These are phyloP conservation scores for Taenioides sp. DNA, from an alignment of 2,797 vertebrate genomes.

Conservation along the genomic window DNA sequence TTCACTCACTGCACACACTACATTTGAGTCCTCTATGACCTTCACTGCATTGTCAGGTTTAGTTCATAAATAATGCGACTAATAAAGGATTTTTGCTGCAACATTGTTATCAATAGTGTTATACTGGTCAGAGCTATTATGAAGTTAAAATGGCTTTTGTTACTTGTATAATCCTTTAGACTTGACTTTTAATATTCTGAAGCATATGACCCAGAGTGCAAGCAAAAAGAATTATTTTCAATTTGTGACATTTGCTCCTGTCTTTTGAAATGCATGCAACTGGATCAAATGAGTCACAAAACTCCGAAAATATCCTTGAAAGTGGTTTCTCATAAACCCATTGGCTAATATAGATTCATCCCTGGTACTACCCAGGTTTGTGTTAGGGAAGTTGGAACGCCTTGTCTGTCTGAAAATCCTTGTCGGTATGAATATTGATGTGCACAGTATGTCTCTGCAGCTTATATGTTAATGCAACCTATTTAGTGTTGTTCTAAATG, in stretches of 20 bases:
- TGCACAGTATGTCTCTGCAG: conserved; percentile 18
- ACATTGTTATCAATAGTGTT: neutral
- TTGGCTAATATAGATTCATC: conserved; percentile 6
- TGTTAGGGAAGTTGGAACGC: conserved; percentile 10
- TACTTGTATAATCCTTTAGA: neutral
- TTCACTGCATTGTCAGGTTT: conserved; percentile 43
- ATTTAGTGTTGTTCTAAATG: conserved; percentile 9
- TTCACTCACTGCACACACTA: conserved; percentile 40
- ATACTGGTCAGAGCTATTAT: neutral
- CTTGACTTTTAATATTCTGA: neutral
- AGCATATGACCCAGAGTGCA: neutral
- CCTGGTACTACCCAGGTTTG: conserved; percentile 1
- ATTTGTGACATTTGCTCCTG: neutral
- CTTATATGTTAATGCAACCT: conserved; percentile 14
- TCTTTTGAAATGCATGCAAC: neutral
- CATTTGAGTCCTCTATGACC: conserved; percentile 42
- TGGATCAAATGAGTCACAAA: conserved; percentile 1
- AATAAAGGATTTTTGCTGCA: conserved; percentile 16
- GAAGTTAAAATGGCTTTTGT: neutral
- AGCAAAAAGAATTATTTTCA: neutral
- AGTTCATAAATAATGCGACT: conserved; percentile 32
- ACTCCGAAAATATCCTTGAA: neutral
- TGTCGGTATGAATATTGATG: conserved; percentile 16
- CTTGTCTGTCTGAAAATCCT: conserved; percentile 18
- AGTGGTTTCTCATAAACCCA: neutral